Percentiles rank a stretch among this genome's conserved stretches.
These are phyloP conservation scores for Polylopha cassiicola DNA, from an alignment of 2,888 invertebrate genomes.

Conservation along the genomic window DNA sequence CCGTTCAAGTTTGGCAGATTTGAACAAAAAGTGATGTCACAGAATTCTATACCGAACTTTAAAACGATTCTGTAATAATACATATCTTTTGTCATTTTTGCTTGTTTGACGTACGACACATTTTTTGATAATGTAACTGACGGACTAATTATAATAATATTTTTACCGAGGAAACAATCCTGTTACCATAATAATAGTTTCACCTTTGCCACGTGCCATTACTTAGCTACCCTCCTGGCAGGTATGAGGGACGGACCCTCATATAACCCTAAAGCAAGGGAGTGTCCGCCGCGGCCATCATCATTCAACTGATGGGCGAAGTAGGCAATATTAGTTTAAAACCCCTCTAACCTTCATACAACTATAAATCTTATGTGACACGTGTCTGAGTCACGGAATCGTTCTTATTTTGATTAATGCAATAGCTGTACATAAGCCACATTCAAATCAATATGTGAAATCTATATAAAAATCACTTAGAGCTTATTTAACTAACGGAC, in stretches of 20 bases:
- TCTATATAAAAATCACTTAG: conserved; percentile 40
- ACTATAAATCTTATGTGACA: conserved; percentile 36
- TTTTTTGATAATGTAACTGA: too few relatives aligned
- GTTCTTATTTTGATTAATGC: conserved; percentile 10
- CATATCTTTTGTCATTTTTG: too few relatives aligned
- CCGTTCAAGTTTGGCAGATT: too few relatives aligned
- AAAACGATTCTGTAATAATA: too few relatives aligned
- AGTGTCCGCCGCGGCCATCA: conserved; percentile 59
- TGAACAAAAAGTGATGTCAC: too few relatives aligned
- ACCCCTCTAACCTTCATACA: conserved; percentile 33
- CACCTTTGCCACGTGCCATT: conserved; percentile 42
- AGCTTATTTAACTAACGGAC: conserved; percentile 94
- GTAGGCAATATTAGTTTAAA: conserved; percentile 50
- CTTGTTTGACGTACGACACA: too few relatives aligned
- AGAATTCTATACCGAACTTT: too few relatives aligned
- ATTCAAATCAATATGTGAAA: conserved; percentile 5
- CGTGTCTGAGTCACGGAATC: conserved; percentile 21
- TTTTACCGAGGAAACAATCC: too few relatives aligned
- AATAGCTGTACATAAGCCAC: too few relatives aligned
- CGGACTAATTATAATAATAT: too few relatives aligned
- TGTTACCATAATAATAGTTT: conserved; percentile 33
- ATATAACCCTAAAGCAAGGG: conserved; percentile 49
- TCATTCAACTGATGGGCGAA: conserved; percentile 48
- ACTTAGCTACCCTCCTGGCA: conserved; percentile 40
- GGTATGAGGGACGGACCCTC: conserved; percentile 54